Evolutionary conservation across 1,140 invertebrate species (phyloP).

Genomic region (Melitaea cinxia): DNA sequence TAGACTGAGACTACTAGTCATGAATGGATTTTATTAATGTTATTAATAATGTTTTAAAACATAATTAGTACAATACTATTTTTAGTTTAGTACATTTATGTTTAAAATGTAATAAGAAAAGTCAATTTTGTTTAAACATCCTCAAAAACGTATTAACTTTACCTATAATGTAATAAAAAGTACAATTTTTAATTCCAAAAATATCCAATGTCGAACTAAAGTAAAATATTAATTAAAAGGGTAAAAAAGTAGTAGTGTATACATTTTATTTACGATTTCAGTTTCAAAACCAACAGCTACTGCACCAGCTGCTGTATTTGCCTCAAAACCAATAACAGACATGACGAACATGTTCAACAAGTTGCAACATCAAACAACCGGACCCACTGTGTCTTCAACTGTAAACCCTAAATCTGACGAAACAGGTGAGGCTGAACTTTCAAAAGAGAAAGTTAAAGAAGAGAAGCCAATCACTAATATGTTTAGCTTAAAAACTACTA

Average conservation of each 20-base stretch:
- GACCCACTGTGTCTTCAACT: background rate
- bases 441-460: constrained; percentile 42
- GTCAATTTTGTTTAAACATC: no score
- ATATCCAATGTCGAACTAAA: background rate
- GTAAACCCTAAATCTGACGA: constrained; percentile 47
- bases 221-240: no score
- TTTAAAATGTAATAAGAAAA: no score
- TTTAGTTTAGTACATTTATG: no score
- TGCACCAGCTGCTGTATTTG: constrained; percentile 37
- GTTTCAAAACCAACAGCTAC: constrained; percentile 39
- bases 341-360: constrained; percentile 36
- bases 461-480: constrained; percentile 50
- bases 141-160: no score
- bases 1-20: no score
- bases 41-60: no score
- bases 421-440: constrained; percentile 57
- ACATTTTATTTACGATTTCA: constrained; percentile 21
- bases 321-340: constrained; percentile 32
- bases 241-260: no score
- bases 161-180: no score
- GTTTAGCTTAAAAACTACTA: constrained; percentile 45
- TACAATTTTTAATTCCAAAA: background rate
- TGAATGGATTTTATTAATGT: no score
- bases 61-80: no score
- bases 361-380: constrained; percentile 30